Evolutionary conservation across 2,113 vertebrate species (phyloP).

Genomic region (Peromyscus californicus): DNA sequence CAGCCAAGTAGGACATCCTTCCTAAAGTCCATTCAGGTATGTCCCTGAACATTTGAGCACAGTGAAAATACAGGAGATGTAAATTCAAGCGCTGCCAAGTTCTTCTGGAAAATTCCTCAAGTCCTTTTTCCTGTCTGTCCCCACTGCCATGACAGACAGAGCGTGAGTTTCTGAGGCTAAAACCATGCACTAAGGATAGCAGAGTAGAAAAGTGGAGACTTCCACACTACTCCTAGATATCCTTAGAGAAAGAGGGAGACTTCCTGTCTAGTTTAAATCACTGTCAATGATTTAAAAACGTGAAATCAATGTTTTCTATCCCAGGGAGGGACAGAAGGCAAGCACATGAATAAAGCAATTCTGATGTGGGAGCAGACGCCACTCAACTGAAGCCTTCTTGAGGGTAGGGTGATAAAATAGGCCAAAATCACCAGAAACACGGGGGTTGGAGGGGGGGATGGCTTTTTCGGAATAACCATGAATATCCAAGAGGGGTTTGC

Average conservation of each 20-base stretch:
- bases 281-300: not conserved
- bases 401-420: not conserved
- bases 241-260: constrained; percentile 13
- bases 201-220: not conserved
- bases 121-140: not conserved
- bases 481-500: constrained; percentile 31
- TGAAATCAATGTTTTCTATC: not conserved
- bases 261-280: not conserved
- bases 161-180: not conserved
- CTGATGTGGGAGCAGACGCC: not conserved
- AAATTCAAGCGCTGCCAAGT: not conserved
- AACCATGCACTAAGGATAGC: not conserved
- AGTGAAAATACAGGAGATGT: not conserved
- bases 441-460: not conserved
- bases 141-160: not conserved
- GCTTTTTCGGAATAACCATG: constrained; percentile 17
- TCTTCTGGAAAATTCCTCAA: not conserved
- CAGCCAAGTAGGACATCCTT: not conserved
- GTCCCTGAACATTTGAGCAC: not conserved
- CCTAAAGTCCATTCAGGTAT: not conserved
- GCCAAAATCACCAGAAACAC: not conserved
- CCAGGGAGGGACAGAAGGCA: not conserved
- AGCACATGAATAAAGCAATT: constrained; percentile 17
- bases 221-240: not conserved
- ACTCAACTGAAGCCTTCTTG: constrained; percentile 44